Base-by-base conservation (phyloP, 2,888 invertebrate species). In the Abrostola tripartita region DNA sequence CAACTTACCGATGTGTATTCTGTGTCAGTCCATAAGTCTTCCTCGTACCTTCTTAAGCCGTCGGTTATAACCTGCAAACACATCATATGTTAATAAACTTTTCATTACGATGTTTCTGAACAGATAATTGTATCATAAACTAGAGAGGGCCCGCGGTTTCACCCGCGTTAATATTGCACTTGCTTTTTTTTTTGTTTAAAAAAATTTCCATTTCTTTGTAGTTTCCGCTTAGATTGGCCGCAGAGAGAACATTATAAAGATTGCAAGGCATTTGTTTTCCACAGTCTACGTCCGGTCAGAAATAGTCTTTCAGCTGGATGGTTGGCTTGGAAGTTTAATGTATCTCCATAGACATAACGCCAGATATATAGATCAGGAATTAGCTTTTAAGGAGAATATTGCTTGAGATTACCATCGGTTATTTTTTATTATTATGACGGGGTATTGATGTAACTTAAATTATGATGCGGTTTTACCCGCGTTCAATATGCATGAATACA, bases 21-120 rank as follows among this genome's bases (percentile, higher is more conserved):
- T 47, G 95, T 90, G 61, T 96, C 96, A 12, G 95, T 96, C 98
- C 98, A 98, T 60, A 99, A 92, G 86, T 99, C 99, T 86, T 99
- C 98, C 91, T 99, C 99, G 82, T 99, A 99, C 82, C 98, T 98
- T 85, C 96, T 97, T 24, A 99, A 95, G n/a, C 99, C 99, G 89
- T 99, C 99, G 81, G 99, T 99, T 81, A 99, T 99, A 50, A 98
- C 97, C 93, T 94, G 85, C 0, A 57, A 77, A 74, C 0, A 62
- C 61, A 12, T 4, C 12, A 14, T 36, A 9, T 11, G 0, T 51
- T 36, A 36, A 37, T n/a, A 11, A 36, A n/a, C 8, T 44, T 10
- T 4, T 9, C 9, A 40, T 7, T 5, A 40, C 9, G 40, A 40
- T 40, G 10, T 40, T 24, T 24, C 24, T 24, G 24, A 24, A n/a